Evolutionary conservation across 2,113 vertebrate genomes (phyloP).

Genomic region (Accipiter cooperii): DNA sequence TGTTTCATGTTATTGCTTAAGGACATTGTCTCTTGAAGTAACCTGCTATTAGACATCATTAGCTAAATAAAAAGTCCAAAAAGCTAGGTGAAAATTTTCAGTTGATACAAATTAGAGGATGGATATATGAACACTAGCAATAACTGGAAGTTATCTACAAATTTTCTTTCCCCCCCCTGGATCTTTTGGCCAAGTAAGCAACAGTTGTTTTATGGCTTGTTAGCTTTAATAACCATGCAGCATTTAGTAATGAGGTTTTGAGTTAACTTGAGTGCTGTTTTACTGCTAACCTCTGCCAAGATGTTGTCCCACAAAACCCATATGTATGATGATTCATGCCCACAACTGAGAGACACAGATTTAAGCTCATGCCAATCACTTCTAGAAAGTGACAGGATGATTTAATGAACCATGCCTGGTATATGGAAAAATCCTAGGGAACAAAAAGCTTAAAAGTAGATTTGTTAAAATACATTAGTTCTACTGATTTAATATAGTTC

Average conservation of each 20-base stretch:
- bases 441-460: neutral
- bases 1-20: neutral
- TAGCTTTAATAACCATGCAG: neutral
- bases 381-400: neutral
- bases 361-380: conserved; percentile 16
- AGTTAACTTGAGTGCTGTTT: neutral
- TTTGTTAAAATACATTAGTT: neutral
- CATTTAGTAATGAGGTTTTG: neutral
- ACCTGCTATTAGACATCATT: neutral
- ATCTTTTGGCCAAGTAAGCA: neutral
- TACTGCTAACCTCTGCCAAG: neutral
- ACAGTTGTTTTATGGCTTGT: neutral
- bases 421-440: neutral
- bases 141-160: neutral
- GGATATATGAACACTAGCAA: neutral
- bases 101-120: neutral
- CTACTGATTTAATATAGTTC: neutral
- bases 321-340: neutral
- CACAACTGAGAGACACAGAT: conserved; percentile 10
- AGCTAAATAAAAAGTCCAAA: neutral
- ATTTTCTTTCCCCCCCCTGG: neutral
- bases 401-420: neutral
- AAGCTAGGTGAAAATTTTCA: neutral
- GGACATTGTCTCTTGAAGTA: neutral
- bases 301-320: conserved; percentile 11